Percentiles rank a stretch among this genome's conserved stretches.
These are phyloP conservation scores for Myathropa florea DNA, from an alignment of 2,888 invertebrate species.

Conservation along the genomic window DNA sequence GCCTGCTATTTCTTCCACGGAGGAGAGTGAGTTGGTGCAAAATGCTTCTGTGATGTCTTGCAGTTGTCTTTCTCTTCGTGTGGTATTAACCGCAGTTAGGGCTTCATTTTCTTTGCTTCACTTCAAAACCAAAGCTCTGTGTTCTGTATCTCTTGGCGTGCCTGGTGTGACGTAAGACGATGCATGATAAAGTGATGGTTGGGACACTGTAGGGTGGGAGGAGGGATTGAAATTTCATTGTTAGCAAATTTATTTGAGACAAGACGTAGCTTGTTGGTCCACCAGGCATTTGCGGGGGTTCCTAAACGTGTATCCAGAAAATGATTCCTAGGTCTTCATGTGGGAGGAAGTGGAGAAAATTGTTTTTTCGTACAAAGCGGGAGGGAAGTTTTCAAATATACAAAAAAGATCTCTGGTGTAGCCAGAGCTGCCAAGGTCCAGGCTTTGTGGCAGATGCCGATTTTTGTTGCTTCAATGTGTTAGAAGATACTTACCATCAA, in stretches of 20 bases:
- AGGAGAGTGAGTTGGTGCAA: conserved; percentile 1
- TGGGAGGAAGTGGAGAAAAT: too few species aligned
- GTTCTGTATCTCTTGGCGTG: not conserved
- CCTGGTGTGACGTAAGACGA: not conserved
- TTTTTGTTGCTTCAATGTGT: too few species aligned
- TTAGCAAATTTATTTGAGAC: not conserved
- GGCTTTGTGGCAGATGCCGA: too few species aligned
- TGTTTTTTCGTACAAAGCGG: too few species aligned
- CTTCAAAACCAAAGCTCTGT: not conserved
- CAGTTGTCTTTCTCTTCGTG: not conserved
- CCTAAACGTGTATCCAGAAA: too few species aligned
- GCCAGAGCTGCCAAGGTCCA: too few species aligned
- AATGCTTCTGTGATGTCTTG: not conserved
- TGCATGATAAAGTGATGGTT: not conserved
- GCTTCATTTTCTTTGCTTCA: conserved; percentile 20
- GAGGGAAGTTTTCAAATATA: too few species aligned
- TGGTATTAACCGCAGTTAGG: conserved; percentile 14
- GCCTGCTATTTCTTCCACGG: conserved; percentile 33
- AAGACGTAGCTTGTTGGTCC: not conserved
- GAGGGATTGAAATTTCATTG: not conserved
- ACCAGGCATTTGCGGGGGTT: not conserved
- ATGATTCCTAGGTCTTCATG: too few species aligned
- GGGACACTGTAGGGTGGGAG: not conserved
- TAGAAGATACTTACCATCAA: too few species aligned
- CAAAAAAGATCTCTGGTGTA: too few species aligned